These are phyloP conservation scores for Drosophila greeni DNA, from an alignment of 2,888 invertebrate species.

Conservation along the genomic window DNA sequence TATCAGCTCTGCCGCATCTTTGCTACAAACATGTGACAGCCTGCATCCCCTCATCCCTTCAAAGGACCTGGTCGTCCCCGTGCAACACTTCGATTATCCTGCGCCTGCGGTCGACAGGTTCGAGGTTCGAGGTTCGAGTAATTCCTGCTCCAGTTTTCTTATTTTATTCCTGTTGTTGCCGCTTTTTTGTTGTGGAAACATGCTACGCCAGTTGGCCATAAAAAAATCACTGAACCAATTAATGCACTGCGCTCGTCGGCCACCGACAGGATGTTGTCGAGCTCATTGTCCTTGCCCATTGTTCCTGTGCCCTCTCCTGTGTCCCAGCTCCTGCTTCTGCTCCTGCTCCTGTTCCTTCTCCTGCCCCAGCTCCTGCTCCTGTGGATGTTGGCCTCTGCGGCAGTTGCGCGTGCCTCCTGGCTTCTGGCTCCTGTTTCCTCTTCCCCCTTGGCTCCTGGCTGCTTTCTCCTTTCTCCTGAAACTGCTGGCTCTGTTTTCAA, in stretches of 20 bases:
- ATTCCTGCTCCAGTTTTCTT: constrained; percentile 17
- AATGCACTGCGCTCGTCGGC: constrained; percentile 49
- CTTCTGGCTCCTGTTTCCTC: constrained; percentile 2
- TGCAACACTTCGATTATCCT: constrained; percentile 39
- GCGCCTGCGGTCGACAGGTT: constrained; percentile 62
- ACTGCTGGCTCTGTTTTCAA: constrained; percentile 38
- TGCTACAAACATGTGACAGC: constrained; percentile 37
- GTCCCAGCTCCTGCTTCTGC: not conserved
- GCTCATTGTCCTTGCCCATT: constrained; percentile 54
- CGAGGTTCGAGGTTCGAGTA: constrained; percentile 27
- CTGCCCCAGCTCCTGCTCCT: constrained; percentile 1
- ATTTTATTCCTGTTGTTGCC: constrained; percentile 7
- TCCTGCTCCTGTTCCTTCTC: not conserved
- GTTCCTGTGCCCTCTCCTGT: constrained; percentile 15
- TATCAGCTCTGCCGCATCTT: constrained; percentile 39
- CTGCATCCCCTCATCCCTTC: constrained; percentile 1
- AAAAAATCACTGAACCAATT: constrained; percentile 72
- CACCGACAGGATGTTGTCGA: constrained; percentile 65
- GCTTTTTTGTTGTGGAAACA: constrained; percentile 15
- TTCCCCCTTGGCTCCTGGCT: not conserved
- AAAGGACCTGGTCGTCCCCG: not conserved
- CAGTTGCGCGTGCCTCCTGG: constrained; percentile 54
- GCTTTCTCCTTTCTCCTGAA: constrained; percentile 31
- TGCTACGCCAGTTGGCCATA: constrained; percentile 42
- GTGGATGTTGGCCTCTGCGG: constrained; percentile 8